Evolutionary conservation across 1,140 invertebrate genomes (phyloP).

Genomic region (Eufriesea mexicana): DNA sequence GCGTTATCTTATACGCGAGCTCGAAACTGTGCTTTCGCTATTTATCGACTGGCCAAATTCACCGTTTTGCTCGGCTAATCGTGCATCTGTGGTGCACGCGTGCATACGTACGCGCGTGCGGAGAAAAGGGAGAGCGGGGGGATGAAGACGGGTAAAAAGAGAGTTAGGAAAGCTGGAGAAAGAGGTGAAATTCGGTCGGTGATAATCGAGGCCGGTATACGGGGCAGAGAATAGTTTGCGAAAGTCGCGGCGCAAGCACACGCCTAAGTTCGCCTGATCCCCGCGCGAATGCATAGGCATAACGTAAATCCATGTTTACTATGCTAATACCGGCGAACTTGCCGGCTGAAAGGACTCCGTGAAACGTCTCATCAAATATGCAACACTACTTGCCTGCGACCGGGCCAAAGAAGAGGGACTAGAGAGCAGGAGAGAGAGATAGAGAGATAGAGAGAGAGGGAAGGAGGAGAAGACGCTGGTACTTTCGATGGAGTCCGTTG

Average conservation of each 20-base stretch:
- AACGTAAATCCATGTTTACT: constrained; percentile 79
- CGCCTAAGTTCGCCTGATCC: constrained; percentile 37
- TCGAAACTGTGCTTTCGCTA: too few species aligned
- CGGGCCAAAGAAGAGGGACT: background rate
- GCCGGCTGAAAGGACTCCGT: constrained; percentile 76
- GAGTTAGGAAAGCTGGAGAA: background rate
- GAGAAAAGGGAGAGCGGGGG: too few species aligned
- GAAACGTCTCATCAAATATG: constrained; percentile 77
- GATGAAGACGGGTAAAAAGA: background rate
- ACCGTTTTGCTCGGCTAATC: too few species aligned
- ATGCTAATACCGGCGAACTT: constrained; percentile 79
- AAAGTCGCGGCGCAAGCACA: background rate
- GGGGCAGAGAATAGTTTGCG: constrained; percentile 20
- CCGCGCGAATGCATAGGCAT: constrained; percentile 61
- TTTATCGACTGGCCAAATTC: too few species aligned
- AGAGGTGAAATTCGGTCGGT: background rate
- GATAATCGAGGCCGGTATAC: constrained; percentile 24
- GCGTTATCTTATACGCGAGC: too few species aligned
- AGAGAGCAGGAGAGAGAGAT: background rate
- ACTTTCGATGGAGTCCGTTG: constrained; percentile 58
- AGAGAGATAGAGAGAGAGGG: background rate
- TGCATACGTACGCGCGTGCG: too few species aligned
- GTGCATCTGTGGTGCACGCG: too few species aligned
- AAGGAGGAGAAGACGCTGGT: constrained; percentile 29
- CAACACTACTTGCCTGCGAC: constrained; percentile 71